A percentile compares a stretch with the other conserved stretches of the same genome.
phyloP scores from a whole-genome alignment of 2,797 vertebrate genomes.

The Diplodus puntazzo region DNA sequence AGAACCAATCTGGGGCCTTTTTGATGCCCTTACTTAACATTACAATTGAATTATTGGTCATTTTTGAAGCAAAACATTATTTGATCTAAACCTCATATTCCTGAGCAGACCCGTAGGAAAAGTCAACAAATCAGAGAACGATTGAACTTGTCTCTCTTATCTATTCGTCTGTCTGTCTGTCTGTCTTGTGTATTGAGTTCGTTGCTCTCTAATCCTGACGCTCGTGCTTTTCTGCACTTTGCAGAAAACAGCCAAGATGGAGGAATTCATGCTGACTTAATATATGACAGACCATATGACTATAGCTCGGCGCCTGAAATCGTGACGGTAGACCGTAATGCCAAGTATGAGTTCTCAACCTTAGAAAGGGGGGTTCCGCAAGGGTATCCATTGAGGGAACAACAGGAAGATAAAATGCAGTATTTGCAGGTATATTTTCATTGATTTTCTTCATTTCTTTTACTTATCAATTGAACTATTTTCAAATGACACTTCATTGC shows the following conservation, averaged over 20 bases:
- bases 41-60: conserved; percentile 49
- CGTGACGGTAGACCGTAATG: conserved; percentile 90
- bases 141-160: conserved; percentile 84
- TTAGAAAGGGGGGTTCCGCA: conserved; percentile 91
- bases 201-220: conserved; percentile 88
- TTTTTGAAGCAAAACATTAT: conserved; percentile 27
- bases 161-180: conserved; percentile 86
- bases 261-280: conserved; percentile 89
- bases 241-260: conserved; percentile 94
- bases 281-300: conserved; percentile 91
- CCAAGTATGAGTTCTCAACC: conserved; percentile 92
- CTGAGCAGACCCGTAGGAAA: conserved; percentile 56
- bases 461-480: conserved; percentile 78
- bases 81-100: conserved; percentile 51
- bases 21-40: conserved; percentile 19
- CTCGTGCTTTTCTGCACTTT: conserved; percentile 86
- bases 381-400: conserved; percentile 89
- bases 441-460: conserved; percentile 85
- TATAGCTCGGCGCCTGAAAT: conserved; percentile 89
- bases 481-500: conserved; percentile 72
- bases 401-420: conserved; percentile 95
- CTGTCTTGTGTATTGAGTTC: conserved; percentile 85
- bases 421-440: conserved; percentile 95
- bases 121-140: conserved; percentile 74
- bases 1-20: conserved; percentile 28